Percentiles rank a stretch among this genome's conserved stretches.
phyloP scores from a whole-genome alignment of 2,888 invertebrate species.

The Ethmia dodecea region DNA sequence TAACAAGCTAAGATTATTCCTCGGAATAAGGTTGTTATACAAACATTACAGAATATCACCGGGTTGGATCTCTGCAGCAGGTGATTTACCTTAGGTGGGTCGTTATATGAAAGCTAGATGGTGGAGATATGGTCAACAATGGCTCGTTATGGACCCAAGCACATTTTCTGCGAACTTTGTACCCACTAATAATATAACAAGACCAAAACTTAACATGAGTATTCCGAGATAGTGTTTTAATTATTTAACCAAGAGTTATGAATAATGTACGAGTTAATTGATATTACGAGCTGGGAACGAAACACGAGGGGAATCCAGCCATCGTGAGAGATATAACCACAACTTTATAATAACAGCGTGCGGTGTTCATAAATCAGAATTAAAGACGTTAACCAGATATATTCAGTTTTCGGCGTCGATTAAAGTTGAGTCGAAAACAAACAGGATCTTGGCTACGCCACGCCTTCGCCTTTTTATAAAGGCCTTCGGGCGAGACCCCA shows the following conservation, averaged over 20 bases:
- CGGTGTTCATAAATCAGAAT: constrained; percentile 69
- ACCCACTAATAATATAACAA: constrained; percentile 7
- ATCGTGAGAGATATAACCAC: constrained; percentile 47
- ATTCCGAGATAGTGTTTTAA: constrained; percentile 17
- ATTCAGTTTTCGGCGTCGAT: constrained; percentile 58
- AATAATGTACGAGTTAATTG: constrained; percentile 66
- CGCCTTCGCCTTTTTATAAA: constrained; percentile 38
- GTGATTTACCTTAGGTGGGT: constrained; percentile 34
- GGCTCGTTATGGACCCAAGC: constrained; percentile 30
- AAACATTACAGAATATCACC: constrained; percentile 30
- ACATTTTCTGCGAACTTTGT: constrained; percentile 23
- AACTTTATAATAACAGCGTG: constrained; percentile 62
- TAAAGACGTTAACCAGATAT: constrained; percentile 56
- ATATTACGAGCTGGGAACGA: constrained; percentile 60
- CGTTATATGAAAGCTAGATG: constrained; percentile 29
- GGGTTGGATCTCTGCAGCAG: constrained; percentile 31
- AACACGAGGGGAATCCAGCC: constrained; percentile 41
- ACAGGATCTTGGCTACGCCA: constrained; percentile 47
- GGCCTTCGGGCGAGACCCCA: constrained; percentile 39
- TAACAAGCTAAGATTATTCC: constrained; percentile 39
- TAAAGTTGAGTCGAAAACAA: constrained; percentile 67
- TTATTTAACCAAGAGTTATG: constrained; percentile 19
- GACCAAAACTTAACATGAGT: constrained; percentile 8
- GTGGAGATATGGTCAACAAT: constrained; percentile 37
- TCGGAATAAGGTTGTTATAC: constrained; percentile 33